These are phyloP conservation scores for Mythimna loreyi DNA, from an alignment of 2,888 invertebrate genomes.

Conservation along the genomic window DNA sequence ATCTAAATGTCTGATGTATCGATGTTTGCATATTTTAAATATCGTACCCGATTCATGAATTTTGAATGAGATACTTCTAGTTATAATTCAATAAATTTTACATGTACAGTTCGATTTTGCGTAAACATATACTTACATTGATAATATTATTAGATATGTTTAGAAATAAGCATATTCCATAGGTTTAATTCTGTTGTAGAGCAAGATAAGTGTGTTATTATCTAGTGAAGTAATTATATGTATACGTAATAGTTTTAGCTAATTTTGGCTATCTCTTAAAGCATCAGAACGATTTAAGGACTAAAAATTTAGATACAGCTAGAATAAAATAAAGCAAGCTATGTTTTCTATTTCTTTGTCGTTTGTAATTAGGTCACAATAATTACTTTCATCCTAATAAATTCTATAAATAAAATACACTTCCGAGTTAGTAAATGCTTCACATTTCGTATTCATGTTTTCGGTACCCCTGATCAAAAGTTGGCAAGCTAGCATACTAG, in stretches of 20 bases:
- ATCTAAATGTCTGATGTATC: constrained; percentile 53
- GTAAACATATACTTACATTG: constrained; percentile 22
- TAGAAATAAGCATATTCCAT: constrained; percentile 37
- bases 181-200: constrained; percentile 22
- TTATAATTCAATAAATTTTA: constrained; percentile 29
- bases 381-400: constrained; percentile 1
- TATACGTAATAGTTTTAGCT: constrained; percentile 48
- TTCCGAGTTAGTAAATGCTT: constrained; percentile 8
- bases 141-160: constrained; percentile 20
- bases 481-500: background rate
- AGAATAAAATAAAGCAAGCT: background rate
- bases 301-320: constrained; percentile 1
- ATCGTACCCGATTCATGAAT: constrained; percentile 19
- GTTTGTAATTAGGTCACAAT: constrained; percentile 13
- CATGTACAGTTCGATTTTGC: constrained; percentile 43
- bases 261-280: constrained; percentile 14
- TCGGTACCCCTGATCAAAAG: constrained; percentile 9
- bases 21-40: constrained; percentile 32
- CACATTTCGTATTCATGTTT: constrained; percentile 6
- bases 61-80: constrained; percentile 22
- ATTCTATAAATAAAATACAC: constrained; percentile 1
- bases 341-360: constrained; percentile 12
- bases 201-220: constrained; percentile 22
- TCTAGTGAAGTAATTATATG: constrained; percentile 25
- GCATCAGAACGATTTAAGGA: constrained; percentile 1